phyloP scores from a whole-genome alignment of 2,797 vertebrate genomes.

The Pyrocephalus nanus region DNA sequence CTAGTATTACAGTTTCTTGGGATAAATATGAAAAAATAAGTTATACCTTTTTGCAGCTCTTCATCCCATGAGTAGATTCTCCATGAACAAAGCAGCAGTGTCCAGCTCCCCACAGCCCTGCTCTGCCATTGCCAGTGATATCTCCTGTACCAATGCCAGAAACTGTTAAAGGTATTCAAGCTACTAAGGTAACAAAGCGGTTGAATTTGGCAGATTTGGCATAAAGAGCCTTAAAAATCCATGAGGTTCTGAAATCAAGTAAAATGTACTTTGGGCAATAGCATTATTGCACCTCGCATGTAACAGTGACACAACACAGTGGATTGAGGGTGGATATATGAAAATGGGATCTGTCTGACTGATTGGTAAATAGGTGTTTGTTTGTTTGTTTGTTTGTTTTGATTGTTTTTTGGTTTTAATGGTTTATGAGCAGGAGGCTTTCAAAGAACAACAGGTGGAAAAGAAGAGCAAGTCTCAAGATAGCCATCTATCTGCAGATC shows the following conservation, averaged over 20 bases:
- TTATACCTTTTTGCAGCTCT: background rate
- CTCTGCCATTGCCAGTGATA: background rate
- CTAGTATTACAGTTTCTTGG: background rate
- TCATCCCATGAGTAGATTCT: background rate
- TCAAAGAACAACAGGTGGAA: background rate
- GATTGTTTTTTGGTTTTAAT: background rate
- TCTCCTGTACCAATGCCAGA: background rate
- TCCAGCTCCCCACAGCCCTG: background rate
- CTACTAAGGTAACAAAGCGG: background rate
- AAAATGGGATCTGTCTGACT: background rate
- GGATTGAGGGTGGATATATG: background rate
- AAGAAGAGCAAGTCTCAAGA: background rate
- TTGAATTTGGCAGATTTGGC: background rate
- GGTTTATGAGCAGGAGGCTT: background rate
- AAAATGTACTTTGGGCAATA: background rate
- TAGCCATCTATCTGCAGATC: background rate
- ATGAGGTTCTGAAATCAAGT: background rate
- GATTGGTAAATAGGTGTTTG: background rate
- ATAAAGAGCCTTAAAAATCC: background rate
- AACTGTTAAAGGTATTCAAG: background rate
- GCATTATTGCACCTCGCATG: rapidly evolving
- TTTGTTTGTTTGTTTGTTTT: background rate
- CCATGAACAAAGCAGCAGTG: background rate
- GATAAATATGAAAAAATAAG: background rate
- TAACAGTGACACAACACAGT: background rate